These are phyloP conservation scores for Hippocampus comes DNA, from an alignment of 2,113 vertebrate species.

Conservation along the genomic window DNA sequence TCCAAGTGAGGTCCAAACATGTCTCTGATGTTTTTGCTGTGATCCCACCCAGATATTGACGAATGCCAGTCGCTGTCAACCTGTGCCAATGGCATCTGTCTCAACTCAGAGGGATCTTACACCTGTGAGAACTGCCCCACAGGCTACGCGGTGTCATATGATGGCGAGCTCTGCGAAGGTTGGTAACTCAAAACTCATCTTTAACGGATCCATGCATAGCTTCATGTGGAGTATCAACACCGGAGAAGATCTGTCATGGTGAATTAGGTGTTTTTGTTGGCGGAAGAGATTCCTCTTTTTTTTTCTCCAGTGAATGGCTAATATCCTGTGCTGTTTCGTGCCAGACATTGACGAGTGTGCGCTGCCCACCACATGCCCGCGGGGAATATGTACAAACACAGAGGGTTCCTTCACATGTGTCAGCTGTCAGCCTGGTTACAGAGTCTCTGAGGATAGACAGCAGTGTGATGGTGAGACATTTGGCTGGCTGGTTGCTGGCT, in stretches of 20 bases:
- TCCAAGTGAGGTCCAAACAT: slow-evolving; percentile 4
- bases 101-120: slow-evolving; percentile 74
- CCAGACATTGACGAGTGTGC: slow-evolving; percentile 72
- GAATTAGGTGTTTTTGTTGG: slow-evolving; percentile 11
- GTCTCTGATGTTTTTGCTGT: slow-evolving; percentile 20
- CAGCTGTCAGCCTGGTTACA: slow-evolving; percentile 63
- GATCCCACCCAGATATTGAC: slow-evolving; percentile 65
- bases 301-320: slow-evolving; percentile 13
- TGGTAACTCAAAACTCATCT: slow-evolving; percentile 22
- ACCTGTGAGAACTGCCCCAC: slow-evolving; percentile 67
- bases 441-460: slow-evolving; percentile 55
- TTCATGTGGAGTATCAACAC: slow-evolving; percentile 2
- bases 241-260: slow-evolving; percentile 6
- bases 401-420: slow-evolving; percentile 68
- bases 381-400: slow-evolving; percentile 68
- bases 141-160: slow-evolving; percentile 70
- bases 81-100: slow-evolving; percentile 73
- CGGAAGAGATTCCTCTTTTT: slow-evolving; percentile 2
- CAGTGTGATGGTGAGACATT: slow-evolving; percentile 65
- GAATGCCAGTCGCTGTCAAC: slow-evolving; percentile 68
- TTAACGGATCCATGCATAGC: background rate
- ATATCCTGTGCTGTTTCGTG: slow-evolving; percentile 30
- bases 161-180: slow-evolving; percentile 75
- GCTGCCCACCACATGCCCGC: slow-evolving; percentile 55
- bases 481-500: slow-evolving; percentile 20